phyloP scores from a whole-genome alignment of 2,113 vertebrate genomes.

The Laticauda colubrina region DNA sequence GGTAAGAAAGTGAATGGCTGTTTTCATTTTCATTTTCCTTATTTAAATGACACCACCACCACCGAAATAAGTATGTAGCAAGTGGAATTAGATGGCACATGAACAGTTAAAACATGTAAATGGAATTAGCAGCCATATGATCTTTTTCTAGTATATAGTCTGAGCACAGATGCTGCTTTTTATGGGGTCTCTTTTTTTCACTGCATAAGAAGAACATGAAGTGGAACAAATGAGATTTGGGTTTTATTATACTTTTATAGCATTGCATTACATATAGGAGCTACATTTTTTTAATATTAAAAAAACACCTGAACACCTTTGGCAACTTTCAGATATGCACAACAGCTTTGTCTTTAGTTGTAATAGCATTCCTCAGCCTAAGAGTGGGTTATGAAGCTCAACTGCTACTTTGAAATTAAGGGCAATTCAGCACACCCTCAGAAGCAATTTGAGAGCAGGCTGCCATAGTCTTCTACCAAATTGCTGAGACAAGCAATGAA shows the following conservation, averaged over 20 bases:
- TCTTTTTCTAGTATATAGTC: conserved; percentile 46
- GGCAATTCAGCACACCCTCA: neutral
- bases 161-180: conserved; percentile 56
- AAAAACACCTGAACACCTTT: conserved; percentile 68
- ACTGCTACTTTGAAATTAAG: conserved; percentile 9
- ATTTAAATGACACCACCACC: conserved; percentile 45
- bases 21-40: conserved; percentile 49
- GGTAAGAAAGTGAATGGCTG: conserved; percentile 40
- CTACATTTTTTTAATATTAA: conserved; percentile 44
- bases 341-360: conserved; percentile 16
- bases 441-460: neutral
- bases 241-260: conserved; percentile 74
- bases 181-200: conserved; percentile 52
- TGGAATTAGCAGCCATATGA: conserved; percentile 52
- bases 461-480: neutral
- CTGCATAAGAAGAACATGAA: conserved; percentile 58
- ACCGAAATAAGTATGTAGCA: conserved; percentile 47
- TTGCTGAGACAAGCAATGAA: neutral
- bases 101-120: conserved; percentile 61
- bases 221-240: conserved; percentile 74
- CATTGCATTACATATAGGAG: conserved; percentile 49
- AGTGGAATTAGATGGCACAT: conserved; percentile 64
- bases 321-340: conserved; percentile 62
- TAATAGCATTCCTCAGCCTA: neutral
- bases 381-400: conserved; percentile 16